Base-by-base conservation (phyloP, 2,113 vertebrate genomes). In the Channa argus region DNA sequence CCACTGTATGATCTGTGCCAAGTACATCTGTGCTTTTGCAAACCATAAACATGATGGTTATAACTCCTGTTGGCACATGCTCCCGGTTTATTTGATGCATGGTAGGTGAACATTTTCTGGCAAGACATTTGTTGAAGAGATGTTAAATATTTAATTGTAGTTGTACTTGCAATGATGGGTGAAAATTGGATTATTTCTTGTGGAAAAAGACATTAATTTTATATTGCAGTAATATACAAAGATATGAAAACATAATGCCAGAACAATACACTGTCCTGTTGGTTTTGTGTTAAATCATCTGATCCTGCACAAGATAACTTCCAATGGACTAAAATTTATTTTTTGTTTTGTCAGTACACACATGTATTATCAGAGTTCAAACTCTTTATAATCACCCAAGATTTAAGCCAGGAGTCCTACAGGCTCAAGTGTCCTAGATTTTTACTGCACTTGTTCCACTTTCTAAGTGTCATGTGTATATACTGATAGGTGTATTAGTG, bases 381-480 rank as follows among this genome's bases (percentile, higher is more conserved):
- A 24, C 24, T 24, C 24, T 24, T 24, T 24, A 24, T 24, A 24
- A 24, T 24, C 24, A 24, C 24, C 24, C 24, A 24, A 24, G 24
- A 24, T 24, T 24, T 24, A 24, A 1, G 24, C 24, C 24, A 24
- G 24, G 1, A 24, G 24, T 24, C 24, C 24, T 24, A 24, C 24
- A 24, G 24, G 24, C 74, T 79, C 71, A 77, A 63, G 59, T 87
- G 89, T 82, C 81, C 79, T 78, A 86, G 73, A 80, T 89, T 59
- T 68, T 54, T 3, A 39, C 44, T 51, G 38, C 61, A 61, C 55
- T 41, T 70, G 71, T 71, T 84, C 74, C 72, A 70, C 56, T 84
- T 81, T 80, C 33, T 24, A 50, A 51, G 33, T 66, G 74, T 69
- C 77, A 62, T 49, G 36, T 37, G 56, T 5, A 8, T 3, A 74